These are phyloP conservation scores for Drosophila mercatorum DNA, from an alignment of 2,888 invertebrate species.

Conservation along the genomic window DNA sequence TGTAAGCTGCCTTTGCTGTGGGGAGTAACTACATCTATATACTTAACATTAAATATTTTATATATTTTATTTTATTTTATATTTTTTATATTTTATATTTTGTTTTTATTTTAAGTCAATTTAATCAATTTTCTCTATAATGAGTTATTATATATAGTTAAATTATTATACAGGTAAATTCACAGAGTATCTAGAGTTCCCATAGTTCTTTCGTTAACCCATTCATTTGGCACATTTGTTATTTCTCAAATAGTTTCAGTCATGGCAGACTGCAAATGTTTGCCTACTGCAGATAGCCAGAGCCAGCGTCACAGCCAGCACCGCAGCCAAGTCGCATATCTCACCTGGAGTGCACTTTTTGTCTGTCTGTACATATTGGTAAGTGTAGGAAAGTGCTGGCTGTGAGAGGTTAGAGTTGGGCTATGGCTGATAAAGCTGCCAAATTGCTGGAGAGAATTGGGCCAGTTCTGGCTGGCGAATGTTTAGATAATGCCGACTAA, in stretches of 20 bases:
- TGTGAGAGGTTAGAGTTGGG: slow-evolving; percentile 25
- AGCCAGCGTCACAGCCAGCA: background rate
- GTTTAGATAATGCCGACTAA: slow-evolving; percentile 70
- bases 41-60: too few relatives aligned
- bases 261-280: slow-evolving; percentile 48
- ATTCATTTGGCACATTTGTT: slow-evolving; percentile 22
- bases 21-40: background rate
- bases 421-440: slow-evolving; percentile 41
- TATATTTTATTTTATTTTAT: background rate
- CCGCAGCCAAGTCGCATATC: slow-evolving; percentile 14
- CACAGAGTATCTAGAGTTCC: slow-evolving; percentile 10
- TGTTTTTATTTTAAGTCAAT: too few relatives aligned
- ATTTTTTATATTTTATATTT: too few relatives aligned
- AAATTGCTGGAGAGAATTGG: slow-evolving; percentile 42
- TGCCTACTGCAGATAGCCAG: slow-evolving; percentile 5
- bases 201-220: background rate
- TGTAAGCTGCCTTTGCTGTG: slow-evolving; percentile 54
- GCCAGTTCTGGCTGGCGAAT: slow-evolving; percentile 46
- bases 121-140: too few relatives aligned
- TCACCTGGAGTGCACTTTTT: slow-evolving; percentile 25
- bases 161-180: too few relatives aligned
- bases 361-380: slow-evolving; percentile 1
- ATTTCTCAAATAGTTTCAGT: slow-evolving; percentile 40
- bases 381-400: slow-evolving; percentile 7
- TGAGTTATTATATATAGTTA: too few relatives aligned